phyloP scores from a whole-genome alignment of 2,888 invertebrate genomes.

The Aphelenchoides bicaudatus region DNA sequence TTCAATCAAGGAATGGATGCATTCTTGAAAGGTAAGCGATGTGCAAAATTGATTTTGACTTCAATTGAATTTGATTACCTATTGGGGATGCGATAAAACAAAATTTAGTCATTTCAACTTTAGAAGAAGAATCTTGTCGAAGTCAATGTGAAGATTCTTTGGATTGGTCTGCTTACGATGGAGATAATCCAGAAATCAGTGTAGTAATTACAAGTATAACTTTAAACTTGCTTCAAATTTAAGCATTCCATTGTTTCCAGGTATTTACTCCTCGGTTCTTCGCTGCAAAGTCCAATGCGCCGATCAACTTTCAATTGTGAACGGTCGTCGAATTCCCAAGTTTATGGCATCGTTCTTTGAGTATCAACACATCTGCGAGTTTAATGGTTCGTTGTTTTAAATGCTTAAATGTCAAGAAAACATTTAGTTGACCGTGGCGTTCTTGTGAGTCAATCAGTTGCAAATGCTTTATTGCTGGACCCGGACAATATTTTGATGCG shows the following conservation, averaged over 20 bases:
- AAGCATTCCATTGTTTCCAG: constrained; percentile 29
- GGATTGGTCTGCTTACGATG: constrained; percentile 47
- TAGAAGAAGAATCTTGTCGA: constrained; percentile 34
- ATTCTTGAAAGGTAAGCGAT: constrained; percentile 22
- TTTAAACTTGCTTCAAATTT: no score
- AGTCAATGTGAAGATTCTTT: constrained; percentile 49
- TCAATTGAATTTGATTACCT: no score
- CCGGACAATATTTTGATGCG: constrained; percentile 48
- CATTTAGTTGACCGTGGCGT: constrained; percentile 48
- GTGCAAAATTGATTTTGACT: no score
- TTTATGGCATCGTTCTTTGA: constrained; percentile 48
- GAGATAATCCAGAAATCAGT: constrained; percentile 46
- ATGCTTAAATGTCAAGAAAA: neutral
- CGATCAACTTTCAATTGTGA: constrained; percentile 40
- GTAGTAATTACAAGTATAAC: constrained; percentile 48
- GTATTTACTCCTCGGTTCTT: constrained; percentile 40
- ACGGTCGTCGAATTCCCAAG: constrained; percentile 49
- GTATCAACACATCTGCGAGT: constrained; percentile 55
- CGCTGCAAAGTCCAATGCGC: constrained; percentile 47
- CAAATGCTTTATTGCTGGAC: constrained; percentile 51
- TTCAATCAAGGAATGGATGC: constrained; percentile 25
- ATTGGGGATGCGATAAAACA: no score
- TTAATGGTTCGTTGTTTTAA: constrained; percentile 36
- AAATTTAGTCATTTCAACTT: no score
- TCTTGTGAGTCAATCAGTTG: constrained; percentile 50